Evolutionary conservation across 2,113 vertebrate genomes (phyloP).

Genomic region (Bos indicus): DNA sequence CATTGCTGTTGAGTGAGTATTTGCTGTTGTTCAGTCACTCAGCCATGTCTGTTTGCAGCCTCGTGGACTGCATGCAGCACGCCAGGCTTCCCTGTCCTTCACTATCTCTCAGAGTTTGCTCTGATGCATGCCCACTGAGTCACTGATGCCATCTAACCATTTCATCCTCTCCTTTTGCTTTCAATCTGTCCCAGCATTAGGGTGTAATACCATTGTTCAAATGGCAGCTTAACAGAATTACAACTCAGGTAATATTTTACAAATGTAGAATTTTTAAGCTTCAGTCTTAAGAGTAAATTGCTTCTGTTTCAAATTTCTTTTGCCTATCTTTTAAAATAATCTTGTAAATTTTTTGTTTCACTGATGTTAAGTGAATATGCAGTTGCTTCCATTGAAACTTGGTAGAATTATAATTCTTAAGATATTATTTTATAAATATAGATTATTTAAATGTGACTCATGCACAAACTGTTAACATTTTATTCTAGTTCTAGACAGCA

Average conservation of each 20-base stretch:
- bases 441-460: background rate
- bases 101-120: background rate
- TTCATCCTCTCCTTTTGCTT: background rate
- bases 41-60: background rate
- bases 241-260: background rate
- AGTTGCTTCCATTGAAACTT: background rate
- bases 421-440: background rate
- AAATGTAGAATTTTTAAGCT: background rate
- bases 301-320: background rate
- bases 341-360: background rate
- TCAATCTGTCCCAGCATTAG: background rate
- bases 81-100: background rate
- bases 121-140: background rate
- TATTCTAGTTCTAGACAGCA: background rate
- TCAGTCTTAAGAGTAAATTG: background rate
- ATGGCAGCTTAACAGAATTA: background rate
- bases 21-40: background rate
- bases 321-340: constrained; percentile 1
- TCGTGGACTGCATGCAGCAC: background rate
- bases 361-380: background rate
- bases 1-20: background rate
- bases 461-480: background rate
- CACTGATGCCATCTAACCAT: background rate
- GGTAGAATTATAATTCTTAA: background rate
- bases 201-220: background rate